Evolutionary conservation across 2,797 vertebrate species (phyloP), one percentile per base, ranked within the genome.

Genomic region (Bovichtus variegatus): DNA sequence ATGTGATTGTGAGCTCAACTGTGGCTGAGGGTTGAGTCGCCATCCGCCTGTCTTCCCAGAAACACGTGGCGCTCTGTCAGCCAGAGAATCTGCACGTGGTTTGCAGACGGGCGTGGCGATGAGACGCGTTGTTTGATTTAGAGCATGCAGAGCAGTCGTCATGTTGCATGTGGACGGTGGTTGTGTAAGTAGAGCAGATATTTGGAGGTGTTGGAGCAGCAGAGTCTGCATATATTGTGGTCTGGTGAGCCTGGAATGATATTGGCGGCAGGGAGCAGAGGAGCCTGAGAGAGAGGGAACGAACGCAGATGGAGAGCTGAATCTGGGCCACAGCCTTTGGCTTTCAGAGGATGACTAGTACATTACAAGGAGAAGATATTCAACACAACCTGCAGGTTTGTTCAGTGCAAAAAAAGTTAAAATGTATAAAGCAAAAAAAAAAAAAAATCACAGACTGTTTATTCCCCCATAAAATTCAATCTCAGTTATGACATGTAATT

Each of bases 301-400:
- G 31, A 73, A 83, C 31, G 44, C 78, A 88, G 80, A 83, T 85
- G 81, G 76, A 78, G 53, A 3, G 49, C 65, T 66, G 54, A 80
- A 70, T 11, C 71, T 27, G 46, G 67, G 67, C 76, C 76, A 82
- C 81, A 72, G 68, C 62, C 38, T 46, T 50, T 61, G 84, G 84
- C 77, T 74, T 51, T 27, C 25, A 66, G 53, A 69, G 29, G 57
- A 34, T 43, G 38, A 62, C 10, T 21, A 16, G 47, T 12, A 51
- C 9, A 47, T 13, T 58, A 49, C 40, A 74, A 53, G 58, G 44
- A 78, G 73, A 44, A 8, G 38, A 36, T 55, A 64, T 41, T 46
- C 23, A 57, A 27, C 49, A n/a, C 76, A 84, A 78, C 34, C 25
- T 60, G 38, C 23, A 54, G 6, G 44, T 58, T 1, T 71, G 46